Base-by-base conservation (phyloP, 2,888 invertebrate genomes). In the Cephus nigrinus region DNA sequence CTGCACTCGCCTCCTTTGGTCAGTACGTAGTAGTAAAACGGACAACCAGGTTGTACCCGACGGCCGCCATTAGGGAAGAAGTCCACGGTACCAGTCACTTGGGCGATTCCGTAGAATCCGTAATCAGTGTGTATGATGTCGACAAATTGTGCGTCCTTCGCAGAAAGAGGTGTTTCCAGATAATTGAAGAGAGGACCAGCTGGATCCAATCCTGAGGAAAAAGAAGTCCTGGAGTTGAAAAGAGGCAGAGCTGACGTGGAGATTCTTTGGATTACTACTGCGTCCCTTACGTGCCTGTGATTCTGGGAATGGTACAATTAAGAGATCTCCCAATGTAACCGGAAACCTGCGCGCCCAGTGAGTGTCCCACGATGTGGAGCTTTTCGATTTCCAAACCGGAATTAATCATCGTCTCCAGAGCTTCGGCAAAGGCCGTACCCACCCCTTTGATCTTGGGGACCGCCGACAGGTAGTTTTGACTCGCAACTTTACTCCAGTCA, bases 81-180 rank as follows among this genome's bases (percentile, higher is more conserved):
- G 88, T 93, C 93, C 0, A 87, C 93, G 36, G 90, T 91, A 0
- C 92, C 93, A 0, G 89, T 84, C 3, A 74, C 74, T 1, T 79
- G 55, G 0, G 90, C 88, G 0, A 90, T 84, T 0, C 93, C 93
- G 78, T 88, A 92, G 32, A 90, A 83, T 0, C 92, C 92, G 0
- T 87, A 89, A 82, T 93, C 93, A 0, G 93, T 93, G 84, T 93
- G 93, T 72, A 93, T 90, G 1, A 91, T 86, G 83, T 93, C 93
- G 35, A 93, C 93, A 81, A 93, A 93, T 0, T 33, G 31, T 0
- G 93, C 93, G 76, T 93, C 93, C 0, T 82, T 32, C 0, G 83
- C 3, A 0, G 83, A 73, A 68, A 93, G 84, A 0, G 89, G 90
- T 0, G 80, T 76, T 1, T 88, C 88, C 0, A 91, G 76, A 1